Conservation (phyloP, 2,113 vertebrate species). For the Pampusana beccarii region DNA sequence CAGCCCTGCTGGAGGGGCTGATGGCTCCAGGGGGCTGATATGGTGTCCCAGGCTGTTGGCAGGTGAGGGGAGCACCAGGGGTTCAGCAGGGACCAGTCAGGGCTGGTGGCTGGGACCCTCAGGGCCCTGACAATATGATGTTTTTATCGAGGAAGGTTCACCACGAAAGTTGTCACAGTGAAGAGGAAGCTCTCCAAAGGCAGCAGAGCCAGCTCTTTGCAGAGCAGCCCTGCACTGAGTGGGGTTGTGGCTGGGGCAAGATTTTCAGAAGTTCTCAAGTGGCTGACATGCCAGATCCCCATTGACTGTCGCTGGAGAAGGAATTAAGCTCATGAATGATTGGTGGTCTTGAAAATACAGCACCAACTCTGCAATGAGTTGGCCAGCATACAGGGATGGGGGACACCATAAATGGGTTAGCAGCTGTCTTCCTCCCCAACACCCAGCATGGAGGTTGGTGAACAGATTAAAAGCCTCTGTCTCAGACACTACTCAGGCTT, state of each 20-base stretch:
- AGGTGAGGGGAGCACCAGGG: background rate
- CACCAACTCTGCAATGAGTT: background rate
- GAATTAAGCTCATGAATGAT: background rate
- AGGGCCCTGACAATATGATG: background rate
- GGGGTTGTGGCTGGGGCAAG: background rate
- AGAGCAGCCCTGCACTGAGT: background rate
- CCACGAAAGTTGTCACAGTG: background rate
- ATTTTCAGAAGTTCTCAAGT: background rate
- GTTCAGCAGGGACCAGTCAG: background rate
- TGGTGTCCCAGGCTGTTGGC: too few species aligned
- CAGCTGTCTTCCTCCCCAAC: background rate
- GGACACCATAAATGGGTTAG: background rate
- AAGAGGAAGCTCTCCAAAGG: background rate
- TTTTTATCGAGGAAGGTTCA: background rate
- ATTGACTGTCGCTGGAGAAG: background rate
- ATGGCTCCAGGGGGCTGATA: accelerated
- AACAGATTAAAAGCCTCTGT: background rate
- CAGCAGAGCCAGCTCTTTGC: background rate
- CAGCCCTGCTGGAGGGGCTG: accelerated
- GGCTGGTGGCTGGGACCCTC: background rate
- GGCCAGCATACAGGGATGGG: background rate
- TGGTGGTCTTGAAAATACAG: background rate
- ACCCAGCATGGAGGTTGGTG: background rate
- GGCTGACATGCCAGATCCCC: background rate
- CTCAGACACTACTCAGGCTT: background rate